Evolutionary conservation across 2,888 invertebrate species (phyloP).

Genomic region (Drosophila histrio): DNA sequence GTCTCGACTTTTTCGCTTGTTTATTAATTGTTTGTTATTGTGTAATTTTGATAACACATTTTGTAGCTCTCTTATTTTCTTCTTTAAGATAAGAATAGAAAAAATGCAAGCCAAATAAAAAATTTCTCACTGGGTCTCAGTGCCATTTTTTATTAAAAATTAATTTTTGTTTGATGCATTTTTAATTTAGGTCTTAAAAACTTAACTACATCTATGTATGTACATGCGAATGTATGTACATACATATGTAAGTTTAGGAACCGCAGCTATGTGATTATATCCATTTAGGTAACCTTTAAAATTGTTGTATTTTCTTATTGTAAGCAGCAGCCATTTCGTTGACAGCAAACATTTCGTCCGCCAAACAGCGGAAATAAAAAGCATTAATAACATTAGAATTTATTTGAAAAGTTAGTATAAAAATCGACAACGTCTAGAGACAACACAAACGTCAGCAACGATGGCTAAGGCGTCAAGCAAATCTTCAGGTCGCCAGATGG

Average conservation of each 20-base stretch:
- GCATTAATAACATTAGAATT: background rate
- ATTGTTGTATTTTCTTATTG: too few relatives aligned
- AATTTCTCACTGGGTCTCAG: too few relatives aligned
- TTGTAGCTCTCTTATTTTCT: conserved; percentile 2
- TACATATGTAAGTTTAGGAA: too few relatives aligned
- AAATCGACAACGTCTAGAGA: background rate
- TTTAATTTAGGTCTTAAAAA: conserved; percentile 20
- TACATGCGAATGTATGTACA: background rate
- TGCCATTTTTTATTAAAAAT: conserved; percentile 31
- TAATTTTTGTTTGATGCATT: conserved; percentile 37
- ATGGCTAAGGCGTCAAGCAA: background rate
- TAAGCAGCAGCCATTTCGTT: too few relatives aligned
- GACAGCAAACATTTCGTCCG: too few relatives aligned
- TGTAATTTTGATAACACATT: background rate
- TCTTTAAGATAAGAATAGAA: conserved; percentile 21
- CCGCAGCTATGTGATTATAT: too few relatives aligned
- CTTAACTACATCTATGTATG: conserved; percentile 17
- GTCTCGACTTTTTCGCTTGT: too few relatives aligned
- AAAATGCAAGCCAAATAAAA: conserved; percentile 50
- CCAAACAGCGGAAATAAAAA: too few relatives aligned
- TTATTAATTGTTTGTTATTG: too few relatives aligned
- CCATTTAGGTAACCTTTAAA: too few relatives aligned
- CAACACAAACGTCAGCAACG: background rate
- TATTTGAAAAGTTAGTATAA: too few relatives aligned
- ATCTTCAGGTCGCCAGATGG: background rate